These are phyloP conservation scores for Timandra comae DNA, from an alignment of 2,888 invertebrate genomes.

Conservation along the genomic window DNA sequence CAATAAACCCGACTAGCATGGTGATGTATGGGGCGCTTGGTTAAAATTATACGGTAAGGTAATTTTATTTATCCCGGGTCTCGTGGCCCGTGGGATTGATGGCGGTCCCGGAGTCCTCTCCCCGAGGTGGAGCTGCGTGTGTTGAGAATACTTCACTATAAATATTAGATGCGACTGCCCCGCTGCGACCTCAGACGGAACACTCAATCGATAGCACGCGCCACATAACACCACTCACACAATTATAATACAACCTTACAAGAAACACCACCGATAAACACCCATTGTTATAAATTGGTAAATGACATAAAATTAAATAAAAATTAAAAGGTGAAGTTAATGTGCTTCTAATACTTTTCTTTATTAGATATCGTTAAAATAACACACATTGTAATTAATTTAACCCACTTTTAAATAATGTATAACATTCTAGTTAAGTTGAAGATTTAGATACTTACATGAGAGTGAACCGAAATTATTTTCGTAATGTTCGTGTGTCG, in stretches of 20 bases:
- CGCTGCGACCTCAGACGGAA: slow-evolving; percentile 29
- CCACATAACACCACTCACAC: slow-evolving; percentile 32
- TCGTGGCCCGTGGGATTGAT: slow-evolving; percentile 40
- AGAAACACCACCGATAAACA: not conserved
- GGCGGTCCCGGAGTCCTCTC: slow-evolving; percentile 29
- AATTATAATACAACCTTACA: slow-evolving; percentile 2
- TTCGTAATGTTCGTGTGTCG: not conserved
- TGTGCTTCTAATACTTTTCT: too few species aligned
- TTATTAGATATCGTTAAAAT: too few species aligned
- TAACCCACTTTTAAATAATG: too few species aligned
- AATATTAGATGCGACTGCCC: slow-evolving; percentile 51
- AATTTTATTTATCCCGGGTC: slow-evolving; percentile 38
- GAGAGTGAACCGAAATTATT: too few species aligned
- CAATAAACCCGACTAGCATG: slow-evolving; percentile 23
- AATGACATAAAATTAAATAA: not conserved
- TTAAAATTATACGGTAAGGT: slow-evolving; percentile 34
- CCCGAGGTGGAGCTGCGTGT: slow-evolving; percentile 25
- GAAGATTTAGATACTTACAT: too few species aligned
- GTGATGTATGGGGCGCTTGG: slow-evolving; percentile 29
- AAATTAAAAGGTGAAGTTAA: too few species aligned
- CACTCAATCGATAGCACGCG: slow-evolving; percentile 47
- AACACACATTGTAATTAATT: too few species aligned
- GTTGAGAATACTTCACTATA: slow-evolving; percentile 40
- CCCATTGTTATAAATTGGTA: not conserved
- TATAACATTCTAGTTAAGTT: too few species aligned